Evolutionary conservation across 2,113 vertebrate genomes (phyloP).

Genomic region (Bambusicola thoracicus): DNA sequence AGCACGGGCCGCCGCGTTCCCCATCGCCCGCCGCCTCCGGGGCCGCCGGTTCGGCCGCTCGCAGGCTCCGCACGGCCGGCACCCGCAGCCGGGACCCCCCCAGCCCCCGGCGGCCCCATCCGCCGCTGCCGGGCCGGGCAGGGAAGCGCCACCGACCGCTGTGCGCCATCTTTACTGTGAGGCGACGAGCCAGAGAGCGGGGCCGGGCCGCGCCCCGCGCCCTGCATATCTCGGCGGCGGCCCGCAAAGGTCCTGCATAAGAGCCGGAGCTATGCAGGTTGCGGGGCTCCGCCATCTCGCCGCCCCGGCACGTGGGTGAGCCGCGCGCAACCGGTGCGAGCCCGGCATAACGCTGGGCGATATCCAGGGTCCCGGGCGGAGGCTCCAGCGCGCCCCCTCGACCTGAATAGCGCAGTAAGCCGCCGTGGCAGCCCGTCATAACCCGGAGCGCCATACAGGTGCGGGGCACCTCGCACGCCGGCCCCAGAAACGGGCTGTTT

Average conservation of each 20-base stretch:
- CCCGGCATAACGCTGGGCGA: slow-evolving; percentile 59
- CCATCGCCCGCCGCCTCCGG: slow-evolving; percentile 55
- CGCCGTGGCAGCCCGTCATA: background rate
- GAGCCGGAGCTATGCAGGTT: background rate
- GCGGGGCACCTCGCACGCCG: background rate
- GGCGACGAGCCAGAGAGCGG: slow-evolving; percentile 82
- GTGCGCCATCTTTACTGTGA: slow-evolving; percentile 98
- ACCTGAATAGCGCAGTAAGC: slow-evolving; percentile 13
- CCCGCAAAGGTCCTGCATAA: slow-evolving; percentile 29
- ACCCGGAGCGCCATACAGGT: slow-evolving; percentile 16
- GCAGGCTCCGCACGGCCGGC: slow-evolving; percentile 82
- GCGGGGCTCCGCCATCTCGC: slow-evolving; percentile 42
- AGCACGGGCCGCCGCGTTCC: slow-evolving; percentile 61
- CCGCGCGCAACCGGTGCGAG: slow-evolving; percentile 46
- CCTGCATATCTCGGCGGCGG: slow-evolving; percentile 19
- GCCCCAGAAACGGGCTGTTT: slow-evolving; percentile 50
- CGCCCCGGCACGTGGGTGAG: slow-evolving; percentile 86
- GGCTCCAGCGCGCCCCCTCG: background rate
- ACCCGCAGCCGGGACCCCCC: slow-evolving; percentile 86
- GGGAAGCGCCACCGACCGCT: slow-evolving; percentile 99
- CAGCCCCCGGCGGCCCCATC: slow-evolving; percentile 88
- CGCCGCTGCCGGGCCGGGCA: slow-evolving; percentile 96
- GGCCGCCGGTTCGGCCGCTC: slow-evolving; percentile 71
- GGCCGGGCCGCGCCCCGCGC: slow-evolving; percentile 68
- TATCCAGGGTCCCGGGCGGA: slow-evolving; percentile 55